Base-by-base conservation (phyloP, 2,888 invertebrate genomes). In the Petrolisthes cinctipes region DNA sequence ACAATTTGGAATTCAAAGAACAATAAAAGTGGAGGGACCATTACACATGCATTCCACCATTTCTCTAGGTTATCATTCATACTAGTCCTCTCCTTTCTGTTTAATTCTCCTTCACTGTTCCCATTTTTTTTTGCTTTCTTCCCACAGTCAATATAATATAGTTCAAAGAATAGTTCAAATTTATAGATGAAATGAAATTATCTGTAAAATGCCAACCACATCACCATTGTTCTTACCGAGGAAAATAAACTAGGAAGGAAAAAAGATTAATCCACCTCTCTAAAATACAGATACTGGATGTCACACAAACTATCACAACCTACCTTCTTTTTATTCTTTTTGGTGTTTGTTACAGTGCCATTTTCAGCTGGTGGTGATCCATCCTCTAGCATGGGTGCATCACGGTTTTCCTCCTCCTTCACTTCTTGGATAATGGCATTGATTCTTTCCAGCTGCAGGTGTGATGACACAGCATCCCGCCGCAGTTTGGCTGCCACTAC, bases 401-500 rank as follows among this genome's bases (percentile, higher is more conserved):
- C 96, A 92, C 96, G 96, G 92, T 96, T 95, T 92, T 97, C 97
- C 92, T 97, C 97, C n/a, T 95, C 95, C 92, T 96, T 96, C 82
- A 98, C 97, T 92, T 97, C 97, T 90, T 95, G 95, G 86, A 98
- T 97, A 92, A 99, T 97, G 92, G 97, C 96, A 93, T 98, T 97
- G 92, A 99, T 98, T 73, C 97, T 97, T 92, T 96, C 95, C 75
- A 97, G 95, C 93, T 97, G 97, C 92, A 96, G 96, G 88, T 96
- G 95, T 7, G 97, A 97, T 86, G 95, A 95, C 9, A 99, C 97
- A 56, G 97, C 97, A 94, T 99, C 99, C 91, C 97, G 96, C 91
- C 99, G 94, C 90, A 99, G 94, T 91, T 98, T 95, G 80, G 99
- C 97, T 76, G 99, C 98, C 23, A 99, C 98, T 85, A 98, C 96